Percentiles rank a stretch among this genome's conserved stretches.
Conservation (phyloP, 2,888 invertebrate genomes). For the Polyploca ridens region DNA sequence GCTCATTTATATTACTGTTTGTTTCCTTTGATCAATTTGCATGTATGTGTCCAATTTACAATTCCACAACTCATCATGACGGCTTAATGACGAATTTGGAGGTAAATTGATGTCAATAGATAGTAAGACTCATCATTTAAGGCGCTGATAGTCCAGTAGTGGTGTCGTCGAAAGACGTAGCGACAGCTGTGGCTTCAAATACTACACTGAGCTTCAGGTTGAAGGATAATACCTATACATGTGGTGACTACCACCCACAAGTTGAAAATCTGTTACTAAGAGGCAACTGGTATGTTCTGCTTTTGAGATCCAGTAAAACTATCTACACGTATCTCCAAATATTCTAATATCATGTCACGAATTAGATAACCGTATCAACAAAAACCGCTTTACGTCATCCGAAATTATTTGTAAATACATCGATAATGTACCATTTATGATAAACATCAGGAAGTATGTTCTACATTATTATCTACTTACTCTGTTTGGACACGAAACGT, state of each 20-base stretch:
- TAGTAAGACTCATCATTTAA: too few relatives aligned
- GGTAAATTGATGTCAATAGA: background rate
- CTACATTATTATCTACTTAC: constrained; percentile 12
- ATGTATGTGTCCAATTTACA: background rate
- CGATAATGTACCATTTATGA: background rate
- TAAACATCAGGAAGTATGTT: background rate
- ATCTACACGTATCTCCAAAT: too few relatives aligned
- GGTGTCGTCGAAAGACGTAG: too few relatives aligned
- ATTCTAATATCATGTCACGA: background rate
- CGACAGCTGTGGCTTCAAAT: too few relatives aligned
- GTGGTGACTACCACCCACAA: too few relatives aligned
- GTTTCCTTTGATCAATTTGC: background rate
- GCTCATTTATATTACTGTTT: background rate
- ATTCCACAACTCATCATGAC: background rate
- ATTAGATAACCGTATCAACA: background rate
- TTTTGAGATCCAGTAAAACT: too few relatives aligned
- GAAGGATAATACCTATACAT: too few relatives aligned
- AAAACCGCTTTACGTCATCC: background rate
- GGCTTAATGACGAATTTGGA: background rate
- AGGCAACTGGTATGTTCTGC: too few relatives aligned
- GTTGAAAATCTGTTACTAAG: too few relatives aligned
- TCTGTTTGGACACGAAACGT: constrained; percentile 12
- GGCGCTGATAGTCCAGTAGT: too few relatives aligned
- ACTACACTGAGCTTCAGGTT: too few relatives aligned
- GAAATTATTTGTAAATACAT: background rate